A percentile compares a stretch with the other conserved stretches of the same genome.
These are phyloP conservation scores for Nothocercus nigrocapillus DNA, from an alignment of 2,113 vertebrate genomes.

Conservation along the genomic window DNA sequence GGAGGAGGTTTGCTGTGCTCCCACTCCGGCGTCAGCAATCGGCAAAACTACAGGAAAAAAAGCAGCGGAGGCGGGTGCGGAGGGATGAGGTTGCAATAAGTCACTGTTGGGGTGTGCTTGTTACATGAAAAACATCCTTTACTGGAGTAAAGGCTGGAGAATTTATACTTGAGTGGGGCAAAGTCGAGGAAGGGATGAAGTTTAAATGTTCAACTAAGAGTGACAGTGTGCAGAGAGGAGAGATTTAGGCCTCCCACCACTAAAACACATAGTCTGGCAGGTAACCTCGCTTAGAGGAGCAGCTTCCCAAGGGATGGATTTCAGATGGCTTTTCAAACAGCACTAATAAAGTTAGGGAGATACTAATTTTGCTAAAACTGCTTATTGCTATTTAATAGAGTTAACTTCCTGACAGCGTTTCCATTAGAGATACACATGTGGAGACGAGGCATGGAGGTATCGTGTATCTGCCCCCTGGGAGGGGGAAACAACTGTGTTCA, in stretches of 20 bases:
- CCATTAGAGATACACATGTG: constrained; percentile 41
- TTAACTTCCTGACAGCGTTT: constrained; percentile 58
- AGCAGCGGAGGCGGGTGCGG: background rate
- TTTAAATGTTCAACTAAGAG: background rate
- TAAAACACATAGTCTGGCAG: background rate
- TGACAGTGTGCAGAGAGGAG: background rate
- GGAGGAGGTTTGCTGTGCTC: background rate
- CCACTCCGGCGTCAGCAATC: background rate
- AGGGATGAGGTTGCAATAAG: background rate
- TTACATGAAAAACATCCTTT: background rate
- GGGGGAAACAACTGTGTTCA: background rate
- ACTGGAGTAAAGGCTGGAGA: background rate
- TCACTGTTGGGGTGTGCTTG: background rate
- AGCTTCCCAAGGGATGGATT: background rate
- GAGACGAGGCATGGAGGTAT: constrained; percentile 37
- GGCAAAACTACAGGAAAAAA: background rate
- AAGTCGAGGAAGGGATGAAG: background rate
- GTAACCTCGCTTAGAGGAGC: background rate
- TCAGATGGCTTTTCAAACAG: background rate
- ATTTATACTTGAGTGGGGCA: background rate
- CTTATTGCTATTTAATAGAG: constrained; percentile 50
- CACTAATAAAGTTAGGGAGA: background rate
- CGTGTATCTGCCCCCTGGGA: background rate
- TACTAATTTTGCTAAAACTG: constrained; percentile 52
- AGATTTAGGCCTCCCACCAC: background rate